Percentiles rank a stretch among this genome's conserved stretches.
Evolutionary conservation across 2,888 invertebrate species (phyloP).

Genomic region (Seira sanloemensis): DNA sequence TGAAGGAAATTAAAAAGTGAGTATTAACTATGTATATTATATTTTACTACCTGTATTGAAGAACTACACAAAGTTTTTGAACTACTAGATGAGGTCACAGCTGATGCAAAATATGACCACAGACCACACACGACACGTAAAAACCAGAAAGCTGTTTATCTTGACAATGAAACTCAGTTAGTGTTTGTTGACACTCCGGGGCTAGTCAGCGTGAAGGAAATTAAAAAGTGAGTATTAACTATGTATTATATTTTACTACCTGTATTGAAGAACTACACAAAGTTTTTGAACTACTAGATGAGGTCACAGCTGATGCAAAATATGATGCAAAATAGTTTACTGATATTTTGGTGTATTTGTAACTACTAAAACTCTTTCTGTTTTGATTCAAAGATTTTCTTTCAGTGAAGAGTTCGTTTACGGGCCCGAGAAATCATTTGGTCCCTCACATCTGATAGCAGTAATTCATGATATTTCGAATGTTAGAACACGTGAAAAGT

Average conservation of each 20-base stretch:
- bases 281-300: too few species aligned
- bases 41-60: too few species aligned
- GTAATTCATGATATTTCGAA: constrained; percentile 91
- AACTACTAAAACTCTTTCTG: constrained; percentile 65
- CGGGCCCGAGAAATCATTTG: constrained; percentile 80
- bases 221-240: constrained; percentile 83
- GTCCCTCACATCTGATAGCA: constrained; percentile 87
- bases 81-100: too few species aligned
- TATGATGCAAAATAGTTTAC: too few species aligned
- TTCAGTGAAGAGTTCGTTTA: constrained; percentile 80
- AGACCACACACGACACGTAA: constrained; percentile 94
- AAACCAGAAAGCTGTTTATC: constrained; percentile 84
- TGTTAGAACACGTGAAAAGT: constrained; percentile 80
- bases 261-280: too few species aligned
- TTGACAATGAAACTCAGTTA: constrained; percentile 87
- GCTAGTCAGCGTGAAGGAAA: constrained; percentile 83
- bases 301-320: too few species aligned
- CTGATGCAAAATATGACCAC: too few species aligned
- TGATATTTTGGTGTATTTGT: too few species aligned
- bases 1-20: constrained; percentile 83
- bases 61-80: too few species aligned
- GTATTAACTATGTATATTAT: too few species aligned
- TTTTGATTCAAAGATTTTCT: constrained; percentile 77
- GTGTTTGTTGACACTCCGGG: constrained; percentile 97
- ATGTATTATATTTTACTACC: too few species aligned